Evolutionary conservation across 2,888 invertebrate species (phyloP).

Genomic region (Branchellion lobata): DNA sequence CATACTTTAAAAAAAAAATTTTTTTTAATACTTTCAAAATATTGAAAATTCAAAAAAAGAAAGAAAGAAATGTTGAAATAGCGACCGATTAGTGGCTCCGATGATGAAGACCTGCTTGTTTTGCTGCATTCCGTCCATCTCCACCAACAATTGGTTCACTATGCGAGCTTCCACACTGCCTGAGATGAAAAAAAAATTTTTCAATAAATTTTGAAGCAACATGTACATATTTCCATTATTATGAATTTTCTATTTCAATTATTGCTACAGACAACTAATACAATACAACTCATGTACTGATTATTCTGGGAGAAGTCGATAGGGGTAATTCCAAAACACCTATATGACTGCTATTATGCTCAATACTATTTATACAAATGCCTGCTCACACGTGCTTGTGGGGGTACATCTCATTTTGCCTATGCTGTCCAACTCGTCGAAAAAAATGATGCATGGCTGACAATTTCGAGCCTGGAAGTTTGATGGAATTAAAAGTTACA

Average conservation of each 20-base stretch:
- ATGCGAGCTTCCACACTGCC: constrained; percentile 69
- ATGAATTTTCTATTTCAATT: no score
- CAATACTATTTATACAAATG: no score
- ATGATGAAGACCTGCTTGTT: constrained; percentile 89
- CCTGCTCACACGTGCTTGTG: constrained; percentile 7
- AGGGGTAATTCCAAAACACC: no score
- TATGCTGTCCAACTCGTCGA: constrained; percentile 36
- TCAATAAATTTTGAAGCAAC: neutral
- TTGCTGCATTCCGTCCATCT: constrained; percentile 95
- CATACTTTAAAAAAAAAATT: neutral
- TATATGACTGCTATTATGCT: no score
- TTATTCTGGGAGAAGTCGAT: no score
- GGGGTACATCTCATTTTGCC: neutral
- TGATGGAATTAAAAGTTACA: neutral
- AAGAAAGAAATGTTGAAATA: no score
- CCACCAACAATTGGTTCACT: constrained; percentile 93
- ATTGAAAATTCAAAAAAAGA: no score
- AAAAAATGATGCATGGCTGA: constrained; percentile 39
- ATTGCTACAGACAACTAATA: no score
- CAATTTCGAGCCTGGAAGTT: constrained; percentile 24
- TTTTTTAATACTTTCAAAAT: no score
- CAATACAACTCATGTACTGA: no score
- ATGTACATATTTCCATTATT: no score
- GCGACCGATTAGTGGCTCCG: constrained; percentile 79
- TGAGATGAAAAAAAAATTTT: constrained; percentile 46